A percentile compares a stretch with the other conserved stretches of the same genome.
Evolutionary conservation across 2,113 vertebrate genomes (phyloP).

Genomic region (Chiloscyllium plagiosum): DNA sequence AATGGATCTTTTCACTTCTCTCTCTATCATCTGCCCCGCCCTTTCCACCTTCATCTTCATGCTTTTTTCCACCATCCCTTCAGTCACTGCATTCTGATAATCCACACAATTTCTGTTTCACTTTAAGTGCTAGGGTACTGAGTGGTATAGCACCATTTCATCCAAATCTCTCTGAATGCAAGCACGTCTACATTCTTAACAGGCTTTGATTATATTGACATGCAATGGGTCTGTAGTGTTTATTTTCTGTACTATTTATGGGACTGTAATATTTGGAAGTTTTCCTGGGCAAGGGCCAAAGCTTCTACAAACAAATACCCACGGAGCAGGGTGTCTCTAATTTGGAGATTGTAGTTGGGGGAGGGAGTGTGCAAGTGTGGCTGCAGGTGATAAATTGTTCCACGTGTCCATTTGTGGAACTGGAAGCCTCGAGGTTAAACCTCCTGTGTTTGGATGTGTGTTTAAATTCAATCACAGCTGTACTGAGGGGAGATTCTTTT

Average conservation of each 20-base stretch:
- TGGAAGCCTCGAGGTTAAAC: background rate
- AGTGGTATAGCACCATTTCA: background rate
- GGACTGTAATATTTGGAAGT: background rate
- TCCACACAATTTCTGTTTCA: too few species aligned
- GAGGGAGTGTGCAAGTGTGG: background rate
- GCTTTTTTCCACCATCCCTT: background rate
- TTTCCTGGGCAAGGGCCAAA: slow-evolving; percentile 1
- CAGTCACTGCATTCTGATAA: background rate
- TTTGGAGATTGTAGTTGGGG: background rate
- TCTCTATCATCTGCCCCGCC: background rate
- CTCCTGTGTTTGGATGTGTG: background rate
- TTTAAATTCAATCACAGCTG: background rate
- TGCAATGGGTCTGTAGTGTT: background rate
- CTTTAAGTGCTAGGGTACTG: background rate
- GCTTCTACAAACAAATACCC: background rate
- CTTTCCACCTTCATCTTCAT: background rate
- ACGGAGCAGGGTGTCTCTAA: background rate
- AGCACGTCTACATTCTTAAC: background rate
- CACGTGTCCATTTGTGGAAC: background rate
- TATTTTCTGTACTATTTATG: background rate
- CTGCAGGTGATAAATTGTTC: too few species aligned
- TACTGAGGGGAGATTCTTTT: background rate
- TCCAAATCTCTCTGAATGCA: background rate
- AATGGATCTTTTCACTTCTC: too few species aligned
- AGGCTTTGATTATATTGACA: background rate